Evolutionary conservation across 2,113 vertebrate species (phyloP).

Genomic region (Dolichallabes microphthalmus): DNA sequence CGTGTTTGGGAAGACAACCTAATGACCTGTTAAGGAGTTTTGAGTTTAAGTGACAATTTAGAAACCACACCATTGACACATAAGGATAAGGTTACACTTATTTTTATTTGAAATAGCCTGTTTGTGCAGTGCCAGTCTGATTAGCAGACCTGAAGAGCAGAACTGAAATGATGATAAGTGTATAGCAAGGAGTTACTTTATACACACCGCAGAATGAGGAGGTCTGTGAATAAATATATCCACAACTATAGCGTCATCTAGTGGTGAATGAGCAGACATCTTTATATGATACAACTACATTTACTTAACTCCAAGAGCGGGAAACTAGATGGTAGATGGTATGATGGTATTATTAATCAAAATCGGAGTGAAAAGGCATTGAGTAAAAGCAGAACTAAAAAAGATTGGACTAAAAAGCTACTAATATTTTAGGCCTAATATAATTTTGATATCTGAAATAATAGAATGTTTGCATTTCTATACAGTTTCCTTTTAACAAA

Average conservation of each 20-base stretch:
- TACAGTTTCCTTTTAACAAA: background rate
- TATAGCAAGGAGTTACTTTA: background rate
- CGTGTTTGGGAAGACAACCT: too few relatives aligned
- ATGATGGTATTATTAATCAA: background rate
- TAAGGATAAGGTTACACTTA: background rate
- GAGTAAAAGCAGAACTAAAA: background rate
- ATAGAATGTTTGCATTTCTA: background rate
- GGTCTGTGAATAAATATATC: slow-evolving; percentile 1
- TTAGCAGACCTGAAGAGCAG: background rate
- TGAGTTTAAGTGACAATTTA: too few relatives aligned
- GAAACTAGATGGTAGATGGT: background rate
- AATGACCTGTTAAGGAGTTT: too few relatives aligned
- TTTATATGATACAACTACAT: background rate
- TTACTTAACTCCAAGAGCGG: background rate
- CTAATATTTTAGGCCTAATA: background rate
- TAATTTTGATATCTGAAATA: background rate
- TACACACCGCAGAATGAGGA: background rate
- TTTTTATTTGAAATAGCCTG: background rate
- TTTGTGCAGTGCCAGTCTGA: background rate
- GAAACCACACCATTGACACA: background rate
- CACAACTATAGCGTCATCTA: slow-evolving; percentile 39
- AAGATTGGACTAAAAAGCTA: background rate
- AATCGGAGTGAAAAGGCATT: background rate
- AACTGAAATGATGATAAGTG: background rate
- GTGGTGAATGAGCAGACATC: slow-evolving; percentile 33